Evolutionary conservation across 2,113 vertebrate genomes (phyloP), one percentile per base, ranked within the genome.

Genomic region (Neotoma lepida): DNA sequence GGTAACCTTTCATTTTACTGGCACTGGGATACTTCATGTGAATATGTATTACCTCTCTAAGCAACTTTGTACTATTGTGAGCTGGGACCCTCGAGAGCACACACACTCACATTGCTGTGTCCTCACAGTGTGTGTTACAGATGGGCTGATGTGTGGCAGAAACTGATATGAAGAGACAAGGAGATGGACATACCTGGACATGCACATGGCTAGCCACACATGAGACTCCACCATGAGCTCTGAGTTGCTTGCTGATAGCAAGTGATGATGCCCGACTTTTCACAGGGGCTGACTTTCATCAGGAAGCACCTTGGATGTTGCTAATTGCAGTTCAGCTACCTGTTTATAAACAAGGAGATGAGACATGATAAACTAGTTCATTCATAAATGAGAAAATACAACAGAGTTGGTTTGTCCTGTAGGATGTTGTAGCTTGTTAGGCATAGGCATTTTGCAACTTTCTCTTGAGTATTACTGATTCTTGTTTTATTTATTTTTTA

Each of bases 381-480:
- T 74, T 91, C 14, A n/a, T 87, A 87, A 63, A 17, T 89, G 84
- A 78, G 85, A 89, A 66, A 26, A 35, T 33, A 24, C 6, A 24
- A 82, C 56, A 58, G 41, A 74, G 20, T 84, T 73, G 44, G 46
- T 73, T 54, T 64, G 30, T 46, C 26, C 17, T 14, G 6, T 14
- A 30, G 35, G 64, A 56, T 54, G 6, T 14, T 88, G 10, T 46
- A 24, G 17, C 46, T 54, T 95, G 61, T 80, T 91, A 61, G 54
- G 61, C 81, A 74, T 9, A 63, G 46, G n/a, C 22, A 35, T 96
- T 91, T 96, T 88, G 24, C 18, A 82, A 56, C 56, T 93, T 95
- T 87, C 51, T 82, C 14, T 64, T 64, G 80, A 88, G 77, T 49
- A 28, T 89, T 73, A 35, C 58, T 82, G 33, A 64, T 84, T 88